Conservation (phyloP, 2,888 invertebrate genomes). For the Cosmia trapezina region DNA sequence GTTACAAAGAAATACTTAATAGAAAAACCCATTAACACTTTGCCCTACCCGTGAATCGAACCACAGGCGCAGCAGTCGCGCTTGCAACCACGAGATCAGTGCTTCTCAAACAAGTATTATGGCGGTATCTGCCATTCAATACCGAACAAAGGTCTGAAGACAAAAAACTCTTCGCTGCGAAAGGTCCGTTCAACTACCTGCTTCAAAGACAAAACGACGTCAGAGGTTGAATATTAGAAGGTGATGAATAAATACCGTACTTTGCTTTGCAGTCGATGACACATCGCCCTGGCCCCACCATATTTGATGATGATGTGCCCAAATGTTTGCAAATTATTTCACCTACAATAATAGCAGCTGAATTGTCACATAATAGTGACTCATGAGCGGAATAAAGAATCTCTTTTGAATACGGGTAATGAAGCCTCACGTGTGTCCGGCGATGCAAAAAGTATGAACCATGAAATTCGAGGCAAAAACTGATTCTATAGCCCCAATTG, state of each 20-base stretch:
- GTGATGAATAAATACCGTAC: conserved; percentile 29
- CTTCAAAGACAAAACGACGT: conserved; percentile 74
- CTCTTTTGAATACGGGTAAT: conserved; percentile 54
- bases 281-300: conserved; percentile 69
- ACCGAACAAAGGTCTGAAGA: conserved; percentile 75
- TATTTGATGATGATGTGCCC: conserved; percentile 66
- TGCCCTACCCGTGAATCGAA: neutral
- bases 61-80: neutral
- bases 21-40: neutral
- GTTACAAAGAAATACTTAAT: neutral
- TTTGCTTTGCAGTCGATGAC: conserved; percentile 75
- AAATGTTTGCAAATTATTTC: conserved; percentile 65
- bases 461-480: conserved; percentile 47
- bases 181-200: conserved; percentile 85
- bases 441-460: conserved; percentile 45
- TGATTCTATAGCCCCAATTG: conserved; percentile 32
- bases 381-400: conserved; percentile 64
- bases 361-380: conserved; percentile 72
- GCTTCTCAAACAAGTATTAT: conserved; percentile 73
- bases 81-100: conserved; percentile 61
- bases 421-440: conserved; percentile 50
- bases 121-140: conserved; percentile 74
- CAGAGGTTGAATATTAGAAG: conserved; percentile 67
- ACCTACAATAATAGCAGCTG: conserved; percentile 69
- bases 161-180: conserved; percentile 79